These are phyloP conservation scores for Punctoribates punctum DNA, from an alignment of 2,888 invertebrate genomes.

Conservation along the genomic window DNA sequence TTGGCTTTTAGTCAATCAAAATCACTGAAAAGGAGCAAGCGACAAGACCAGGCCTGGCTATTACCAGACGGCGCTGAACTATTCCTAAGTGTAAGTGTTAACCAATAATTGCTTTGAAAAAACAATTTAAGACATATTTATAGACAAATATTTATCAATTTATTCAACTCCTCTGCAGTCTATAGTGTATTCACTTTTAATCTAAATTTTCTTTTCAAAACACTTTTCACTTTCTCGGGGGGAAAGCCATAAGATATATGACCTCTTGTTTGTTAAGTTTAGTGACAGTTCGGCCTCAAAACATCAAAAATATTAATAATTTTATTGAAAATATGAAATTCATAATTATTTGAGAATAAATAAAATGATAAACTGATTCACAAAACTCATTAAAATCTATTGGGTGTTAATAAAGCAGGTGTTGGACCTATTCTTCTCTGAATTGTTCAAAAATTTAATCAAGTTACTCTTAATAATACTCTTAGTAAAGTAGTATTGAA, in stretches of 20 bases:
- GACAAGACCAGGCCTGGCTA: constrained; percentile 15
- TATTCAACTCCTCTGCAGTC: not conserved
- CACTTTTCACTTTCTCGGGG: not conserved
- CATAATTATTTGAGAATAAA: not conserved
- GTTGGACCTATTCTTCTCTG: no score
- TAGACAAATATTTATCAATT: not conserved
- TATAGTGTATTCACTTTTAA: no score
- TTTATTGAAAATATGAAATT: not conserved
- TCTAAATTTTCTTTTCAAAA: no score
- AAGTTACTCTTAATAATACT: no score
- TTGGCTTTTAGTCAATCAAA: constrained; percentile 36
- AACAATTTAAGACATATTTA: not conserved
- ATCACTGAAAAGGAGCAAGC: constrained; percentile 7
- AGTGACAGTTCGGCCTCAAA: constrained; percentile 30
- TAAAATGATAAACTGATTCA: not conserved
- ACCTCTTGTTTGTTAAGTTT: not conserved
- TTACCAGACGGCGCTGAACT: constrained; percentile 32
- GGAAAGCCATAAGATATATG: not conserved
- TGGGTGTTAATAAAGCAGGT: not conserved
- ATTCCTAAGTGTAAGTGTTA: constrained; percentile 22
- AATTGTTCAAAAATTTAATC: no score
- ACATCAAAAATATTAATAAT: not conserved
- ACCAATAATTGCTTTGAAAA: not conserved
- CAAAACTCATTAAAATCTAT: not conserved
- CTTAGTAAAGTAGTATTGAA: no score